Base-by-base conservation (phyloP, 2,888 invertebrate genomes). In the Archips crataeganus region DNA sequence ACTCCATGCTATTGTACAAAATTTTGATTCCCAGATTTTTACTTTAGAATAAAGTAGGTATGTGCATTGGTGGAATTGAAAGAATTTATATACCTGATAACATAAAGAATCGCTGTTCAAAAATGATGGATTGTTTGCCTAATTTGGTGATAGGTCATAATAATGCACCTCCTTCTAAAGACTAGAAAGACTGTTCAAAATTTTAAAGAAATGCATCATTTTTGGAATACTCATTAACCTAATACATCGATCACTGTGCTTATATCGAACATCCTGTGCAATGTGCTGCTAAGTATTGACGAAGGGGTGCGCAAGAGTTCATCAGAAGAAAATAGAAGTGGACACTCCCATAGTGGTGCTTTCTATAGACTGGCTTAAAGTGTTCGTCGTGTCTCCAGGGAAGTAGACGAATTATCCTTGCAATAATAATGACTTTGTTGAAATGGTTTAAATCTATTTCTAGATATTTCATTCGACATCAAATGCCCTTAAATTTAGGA, bases 1-100 rank as follows among this genome's bases (percentile, higher is more conserved):
- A 92, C 84, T 87, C 86, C 94, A 94, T 94, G 94, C 93, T 88
- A 87, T 89, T 90, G 87, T 93, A 94, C 94, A 94, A 88, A 90
- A 87, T 90, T 90, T 89, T 87, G 88, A 92, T 89, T 90, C 89
- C 90, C 84, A 81, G 84, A 81, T 78, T 79, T 79, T 76, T 79
- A 80, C 77, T 81, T 81, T 80, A 9, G 61, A 54, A 60, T 1
- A 83, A 83, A 80, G 75, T 75, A 78, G 86, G 87, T 75, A 78
- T 87, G 87, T 88, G 89, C 87, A 85, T 80, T 78, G 82, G 82
- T 86, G 81, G 83, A 79, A 75, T 75, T 78, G 78, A 81, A 82
- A 79, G 80, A 77, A 81, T 39, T 39, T 79, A 77, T 73, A 76
- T 77, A 79, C 77, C 68, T 79, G 77, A 77, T 76, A 75, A 74